These are phyloP conservation scores for Brachyhypopomus occidentalis DNA, from an alignment of 2,113 vertebrate genomes.

Conservation along the genomic window DNA sequence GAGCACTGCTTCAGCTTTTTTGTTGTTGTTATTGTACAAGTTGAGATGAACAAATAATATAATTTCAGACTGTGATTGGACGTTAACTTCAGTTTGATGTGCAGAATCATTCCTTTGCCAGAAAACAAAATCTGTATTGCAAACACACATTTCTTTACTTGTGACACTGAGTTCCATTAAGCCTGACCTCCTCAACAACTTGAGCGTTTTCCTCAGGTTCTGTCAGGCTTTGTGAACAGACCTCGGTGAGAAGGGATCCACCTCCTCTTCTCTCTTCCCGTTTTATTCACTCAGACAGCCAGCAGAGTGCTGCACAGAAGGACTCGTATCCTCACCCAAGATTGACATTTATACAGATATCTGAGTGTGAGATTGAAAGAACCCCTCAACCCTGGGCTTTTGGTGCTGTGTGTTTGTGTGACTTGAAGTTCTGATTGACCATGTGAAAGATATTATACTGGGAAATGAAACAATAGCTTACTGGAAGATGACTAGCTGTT, in stretches of 20 bases:
- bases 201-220: not conserved
- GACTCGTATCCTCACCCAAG: not conserved
- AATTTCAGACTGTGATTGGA: not conserved
- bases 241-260: not conserved
- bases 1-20: not conserved
- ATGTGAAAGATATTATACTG: too few species aligned
- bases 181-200: not conserved
- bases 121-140: not conserved
- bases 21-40: too few species aligned
- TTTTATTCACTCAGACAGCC: not conserved
- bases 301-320: not conserved
- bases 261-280: not conserved
- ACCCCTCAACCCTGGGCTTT: not conserved
- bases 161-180: slow-evolving; percentile 5
- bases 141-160: too few species aligned
- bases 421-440: not conserved
- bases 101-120: not conserved
- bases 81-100: not conserved
- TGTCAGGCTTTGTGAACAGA: not conserved
- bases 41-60: not conserved
- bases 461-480: too few species aligned
- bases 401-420: not conserved
- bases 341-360: not conserved
- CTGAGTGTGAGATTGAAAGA: not conserved
- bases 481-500: too few species aligned